Conservation (phyloP, 2,888 invertebrate species). For the Torymus auratus region DNA sequence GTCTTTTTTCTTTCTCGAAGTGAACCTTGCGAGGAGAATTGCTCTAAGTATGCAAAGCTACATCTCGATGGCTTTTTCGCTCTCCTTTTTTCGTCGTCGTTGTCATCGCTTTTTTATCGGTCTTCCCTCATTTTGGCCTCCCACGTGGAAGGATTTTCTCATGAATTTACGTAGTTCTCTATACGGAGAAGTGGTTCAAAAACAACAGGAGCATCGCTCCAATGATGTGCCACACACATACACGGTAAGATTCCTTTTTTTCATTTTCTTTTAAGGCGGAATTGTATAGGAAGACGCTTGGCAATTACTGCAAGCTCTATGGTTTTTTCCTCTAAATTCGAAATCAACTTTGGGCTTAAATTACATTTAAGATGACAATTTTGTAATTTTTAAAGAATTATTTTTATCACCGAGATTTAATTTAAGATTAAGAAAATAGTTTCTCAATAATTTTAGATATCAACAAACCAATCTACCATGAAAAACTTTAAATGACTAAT, state of each 20-base stretch:
- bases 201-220: conserved; percentile 20
- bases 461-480: too few species aligned
- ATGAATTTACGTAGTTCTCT: neutral
- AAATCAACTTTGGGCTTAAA: conserved; percentile 13
- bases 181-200: conserved; percentile 7
- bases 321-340: neutral
- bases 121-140: neutral
- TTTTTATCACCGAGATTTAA: neutral
- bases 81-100: conserved; percentile 5
- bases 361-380: conserved; percentile 24
- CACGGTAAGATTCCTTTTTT: conserved; percentile 23
- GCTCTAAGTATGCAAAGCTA: conserved; percentile 8
- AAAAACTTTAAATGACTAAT: too few species aligned
- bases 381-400: neutral
- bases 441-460: too few species aligned
- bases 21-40: conserved; percentile 3
- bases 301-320: conserved; percentile 7
- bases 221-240: conserved; percentile 54
- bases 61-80: neutral
- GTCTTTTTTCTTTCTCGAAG: neutral
- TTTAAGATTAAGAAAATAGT: too few species aligned
- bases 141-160: neutral
- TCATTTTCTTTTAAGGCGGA: conserved; percentile 7
- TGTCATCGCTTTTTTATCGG: neutral
- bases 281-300: conserved; percentile 43